Evolutionary conservation across 2,888 invertebrate genomes (phyloP), one percentile per base, ranked within the genome.

Genomic region (Noctua janthina): DNA sequence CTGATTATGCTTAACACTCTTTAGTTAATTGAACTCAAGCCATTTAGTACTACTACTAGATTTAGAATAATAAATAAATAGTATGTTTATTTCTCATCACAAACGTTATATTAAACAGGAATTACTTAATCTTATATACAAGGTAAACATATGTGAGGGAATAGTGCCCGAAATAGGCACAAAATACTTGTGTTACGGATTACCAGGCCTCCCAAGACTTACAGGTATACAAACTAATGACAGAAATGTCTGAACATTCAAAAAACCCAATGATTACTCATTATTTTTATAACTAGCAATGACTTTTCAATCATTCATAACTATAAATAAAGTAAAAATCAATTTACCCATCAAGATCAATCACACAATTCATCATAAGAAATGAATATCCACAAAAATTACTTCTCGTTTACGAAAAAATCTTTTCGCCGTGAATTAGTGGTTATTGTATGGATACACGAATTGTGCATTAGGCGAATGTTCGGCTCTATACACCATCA

Each of bases 381-480:
- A 76, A 71, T 72, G 0, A 69, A 79, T 74, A 72, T 71, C 39
- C 35, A 35, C 59, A 67, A 54, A 62, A 23, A 74, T 64, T 20
- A 66, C n/a, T 2, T 29, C 59, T 54, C 46, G 67, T 76, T 49
- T 69, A 68, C 39, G 70, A 82, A 87, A 81, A 77, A 72, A 59
- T n/a, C 72, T 29, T 3, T 77, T 88, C 78, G 56, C 79, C 71
- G 69, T 70, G 85, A 90, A 91, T 92, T 90, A 91, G 87, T 76
- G 73, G 76, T 79, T 86, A 91, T 92, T 92, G 91, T 92, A 87
- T 84, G 81, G 80, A 85, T 49, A 92, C 92, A 93, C 87, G 92
- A 91, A 88, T 90, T 87, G 83, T 91, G 90, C 93, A 93, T 93
- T 93, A 92, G 80, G 78, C 82, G 81, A 85, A 86, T 85, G 79